Conservation (phyloP, 2,797 vertebrate species). For the Cyclopterus lumpus region DNA sequence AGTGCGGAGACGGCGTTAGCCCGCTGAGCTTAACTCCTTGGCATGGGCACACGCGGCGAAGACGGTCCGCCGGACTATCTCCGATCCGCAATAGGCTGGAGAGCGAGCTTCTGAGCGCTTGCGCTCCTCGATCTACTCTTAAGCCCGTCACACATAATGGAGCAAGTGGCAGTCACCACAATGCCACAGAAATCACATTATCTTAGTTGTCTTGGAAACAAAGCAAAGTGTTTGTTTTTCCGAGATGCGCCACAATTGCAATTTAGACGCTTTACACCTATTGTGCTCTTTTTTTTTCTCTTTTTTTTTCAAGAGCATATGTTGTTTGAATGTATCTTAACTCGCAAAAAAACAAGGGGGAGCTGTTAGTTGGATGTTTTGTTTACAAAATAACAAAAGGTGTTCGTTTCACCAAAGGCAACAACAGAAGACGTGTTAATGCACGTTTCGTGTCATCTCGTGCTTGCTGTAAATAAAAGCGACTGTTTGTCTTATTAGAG, state of each 20-base stretch:
- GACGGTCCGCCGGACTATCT: conserved; percentile 73
- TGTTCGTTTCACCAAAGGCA: conserved; percentile 83
- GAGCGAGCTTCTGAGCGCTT: conserved; percentile 62
- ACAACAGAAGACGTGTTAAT: conserved; percentile 85
- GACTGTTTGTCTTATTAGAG: conserved; percentile 80
- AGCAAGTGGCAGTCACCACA: conserved; percentile 77
- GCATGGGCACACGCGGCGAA: conserved; percentile 75
- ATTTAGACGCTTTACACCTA: conserved; percentile 87
- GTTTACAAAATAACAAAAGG: conserved; percentile 86
- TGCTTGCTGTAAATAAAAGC: conserved; percentile 79
- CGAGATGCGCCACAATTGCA: conserved; percentile 84
- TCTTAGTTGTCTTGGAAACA: conserved; percentile 89
- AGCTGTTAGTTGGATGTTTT: conserved; percentile 82
- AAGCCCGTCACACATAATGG: conserved; percentile 82
- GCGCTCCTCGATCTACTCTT: conserved; percentile 78
- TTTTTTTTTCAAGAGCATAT: conserved; percentile 83
- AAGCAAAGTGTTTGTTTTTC: conserved; percentile 88
- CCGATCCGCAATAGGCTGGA: conserved; percentile 62
- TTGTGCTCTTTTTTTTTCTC: conserved; percentile 69
- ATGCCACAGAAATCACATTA: conserved; percentile 84
- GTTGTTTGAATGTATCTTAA: conserved; percentile 87
- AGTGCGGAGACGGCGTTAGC: conserved; percentile 66
- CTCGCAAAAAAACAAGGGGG: conserved; percentile 65
- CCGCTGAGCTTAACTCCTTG: conserved; percentile 72
- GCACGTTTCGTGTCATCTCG: conserved; percentile 76